Evolutionary conservation across 2,797 vertebrate genomes (phyloP).

Genomic region (Phrynocephalus vlangalii): DNA sequence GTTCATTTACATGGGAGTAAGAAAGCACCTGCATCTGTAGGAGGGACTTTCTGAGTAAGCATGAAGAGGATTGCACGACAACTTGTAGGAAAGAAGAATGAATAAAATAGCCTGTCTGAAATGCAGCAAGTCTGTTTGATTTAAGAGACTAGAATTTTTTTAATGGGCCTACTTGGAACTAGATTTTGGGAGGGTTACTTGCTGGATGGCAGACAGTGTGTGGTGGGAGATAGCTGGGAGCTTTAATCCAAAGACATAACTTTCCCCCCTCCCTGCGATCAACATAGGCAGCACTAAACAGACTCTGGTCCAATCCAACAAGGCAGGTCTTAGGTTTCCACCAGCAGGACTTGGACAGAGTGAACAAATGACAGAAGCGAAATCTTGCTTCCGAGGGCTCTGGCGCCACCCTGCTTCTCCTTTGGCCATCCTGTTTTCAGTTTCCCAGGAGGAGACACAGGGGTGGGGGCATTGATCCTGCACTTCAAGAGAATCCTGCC

Average conservation of each 20-base stretch:
- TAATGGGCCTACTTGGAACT: neutral
- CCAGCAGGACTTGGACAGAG: neutral
- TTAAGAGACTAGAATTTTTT: slow-evolving; percentile 16
- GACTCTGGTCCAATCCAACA: neutral
- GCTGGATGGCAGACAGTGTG: neutral
- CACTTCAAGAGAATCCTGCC: slow-evolving; percentile 26
- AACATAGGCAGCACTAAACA: neutral
- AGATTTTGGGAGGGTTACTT: slow-evolving; percentile 1
- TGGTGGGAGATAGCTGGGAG: too few relatives aligned
- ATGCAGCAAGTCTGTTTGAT: slow-evolving; percentile 30
- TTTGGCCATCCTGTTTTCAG: too few relatives aligned
- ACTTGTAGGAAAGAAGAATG: neutral
- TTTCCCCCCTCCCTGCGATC: neutral
- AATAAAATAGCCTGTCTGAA: slow-evolving; percentile 19
- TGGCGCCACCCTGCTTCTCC: neutral
- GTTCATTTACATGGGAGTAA: neutral
- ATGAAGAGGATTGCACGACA: too few relatives aligned
- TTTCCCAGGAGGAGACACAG: neutral
- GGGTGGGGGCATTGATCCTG: neutral
- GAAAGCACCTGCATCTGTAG: neutral
- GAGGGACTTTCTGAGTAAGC: neutral
- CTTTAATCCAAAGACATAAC: too few relatives aligned
- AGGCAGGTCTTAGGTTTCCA: neutral
- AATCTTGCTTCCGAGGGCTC: neutral
- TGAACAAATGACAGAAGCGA: neutral